phyloP scores from a whole-genome alignment of 2,797 vertebrate species.

The Macropodus opercularis region DNA sequence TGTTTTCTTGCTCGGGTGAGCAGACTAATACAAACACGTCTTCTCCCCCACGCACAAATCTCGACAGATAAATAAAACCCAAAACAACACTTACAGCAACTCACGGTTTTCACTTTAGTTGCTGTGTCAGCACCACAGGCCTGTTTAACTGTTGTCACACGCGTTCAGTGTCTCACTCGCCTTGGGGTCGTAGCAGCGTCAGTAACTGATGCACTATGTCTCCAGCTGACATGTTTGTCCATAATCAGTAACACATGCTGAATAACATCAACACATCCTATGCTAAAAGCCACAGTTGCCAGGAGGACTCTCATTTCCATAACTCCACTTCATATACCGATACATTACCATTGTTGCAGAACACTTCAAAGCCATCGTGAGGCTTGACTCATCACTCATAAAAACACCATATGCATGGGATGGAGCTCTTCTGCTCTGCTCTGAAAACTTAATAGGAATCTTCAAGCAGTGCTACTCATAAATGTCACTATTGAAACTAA shows the following conservation, averaged over 20 bases:
- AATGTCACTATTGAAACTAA: conserved; percentile 25
- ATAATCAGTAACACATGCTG: conserved; percentile 44
- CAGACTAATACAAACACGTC: conserved; percentile 35
- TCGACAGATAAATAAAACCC: conserved; percentile 28
- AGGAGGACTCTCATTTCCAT: conserved; percentile 15
- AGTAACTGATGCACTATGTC: conserved; percentile 30
- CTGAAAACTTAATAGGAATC: conserved; percentile 22
- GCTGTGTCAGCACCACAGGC: conserved; percentile 13
- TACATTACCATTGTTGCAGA: conserved; percentile 26
- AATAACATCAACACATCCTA: conserved; percentile 39
- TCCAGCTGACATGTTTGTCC: conserved; percentile 33
- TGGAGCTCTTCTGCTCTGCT: conserved; percentile 12
- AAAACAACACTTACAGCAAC: conserved; percentile 54
- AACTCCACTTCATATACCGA: conserved; percentile 28
- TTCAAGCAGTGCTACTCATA: conserved; percentile 15
- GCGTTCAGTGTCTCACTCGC: conserved; percentile 35
- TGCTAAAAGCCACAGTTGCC: conserved; percentile 20
- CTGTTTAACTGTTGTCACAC: conserved; percentile 36
- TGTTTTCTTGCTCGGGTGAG: conserved; percentile 50
- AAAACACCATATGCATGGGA: conserved; percentile 31
- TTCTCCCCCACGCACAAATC: conserved; percentile 6
- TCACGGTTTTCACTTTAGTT: conserved; percentile 39
- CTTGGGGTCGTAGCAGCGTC: conserved; percentile 17
- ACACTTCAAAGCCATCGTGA: conserved; percentile 26
- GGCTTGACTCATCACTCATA: conserved; percentile 30